Evolutionary conservation across 2,888 invertebrate genomes (phyloP), one percentile per base, ranked within the genome.

Genomic region (Perizoma affinitatum): DNA sequence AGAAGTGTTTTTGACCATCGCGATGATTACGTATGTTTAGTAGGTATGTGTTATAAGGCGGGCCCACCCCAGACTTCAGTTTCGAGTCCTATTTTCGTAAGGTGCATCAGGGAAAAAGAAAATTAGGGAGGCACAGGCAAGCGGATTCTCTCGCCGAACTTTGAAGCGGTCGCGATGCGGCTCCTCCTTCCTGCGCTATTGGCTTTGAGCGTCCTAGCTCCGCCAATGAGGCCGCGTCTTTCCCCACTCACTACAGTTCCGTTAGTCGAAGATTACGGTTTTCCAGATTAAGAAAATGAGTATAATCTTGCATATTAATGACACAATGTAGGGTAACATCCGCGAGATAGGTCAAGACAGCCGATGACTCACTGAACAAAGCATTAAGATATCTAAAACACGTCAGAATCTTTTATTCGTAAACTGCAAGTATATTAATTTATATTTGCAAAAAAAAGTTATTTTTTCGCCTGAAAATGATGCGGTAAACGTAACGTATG

Each of bases 141-240:
- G 75, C 72, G 73, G 75, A 78, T 73, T 77, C 79, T 84, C 83
- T 84, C 80, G 78, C 82, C 81, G 77, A 89, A 89, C 79, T 90
- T 88, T 76, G 72, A 80, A 78, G 77, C 80, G 78, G 76, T 76
- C 82, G 74, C 74, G 72, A 72, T 68, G 70, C 82, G 87, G 72
- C 90, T 83, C 90, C 90, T 87, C 90, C 90, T 90, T 82, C 82
- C 72, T 75, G 68, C 82, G 86, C 88, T 69, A 90, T 90, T 90
- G 90, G 90, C 78, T 80, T 85, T 76, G 78, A 75, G 78, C 84
- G 82, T 74, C 68, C 64, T 66, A 75, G 78, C 74, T 79, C 85
- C 78, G 71, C 90, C 90, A 91, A 91, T 91, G 80, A 83, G 82
- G 72, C 80, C 70, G 81, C 88, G 80, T 69, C 80, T 69, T 84